Evolutionary conservation across 2,113 vertebrate species (phyloP).

Genomic region (Mus pahari): DNA sequence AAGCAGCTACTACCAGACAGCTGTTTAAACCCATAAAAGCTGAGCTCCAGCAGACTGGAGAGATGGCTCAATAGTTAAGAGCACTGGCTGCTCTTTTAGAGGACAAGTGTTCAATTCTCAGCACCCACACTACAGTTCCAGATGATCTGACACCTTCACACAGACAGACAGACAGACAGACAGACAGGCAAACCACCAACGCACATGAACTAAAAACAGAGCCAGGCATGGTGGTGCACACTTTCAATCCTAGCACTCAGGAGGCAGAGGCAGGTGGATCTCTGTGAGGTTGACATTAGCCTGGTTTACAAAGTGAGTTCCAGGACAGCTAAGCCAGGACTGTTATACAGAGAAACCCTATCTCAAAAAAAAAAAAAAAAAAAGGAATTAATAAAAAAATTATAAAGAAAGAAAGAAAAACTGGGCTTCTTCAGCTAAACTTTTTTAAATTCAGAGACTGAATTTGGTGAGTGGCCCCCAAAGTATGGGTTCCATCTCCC

Average conservation of each 20-base stretch:
- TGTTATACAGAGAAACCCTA: neutral
- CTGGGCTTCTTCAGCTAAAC: slow-evolving; percentile 66
- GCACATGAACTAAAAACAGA: neutral
- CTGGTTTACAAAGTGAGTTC: neutral
- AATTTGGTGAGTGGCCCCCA: slow-evolving; percentile 45
- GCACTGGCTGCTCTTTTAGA: neutral
- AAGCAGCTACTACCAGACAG: slow-evolving; percentile 61
- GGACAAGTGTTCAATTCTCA: neutral
- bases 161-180: neutral
- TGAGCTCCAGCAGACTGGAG: slow-evolving; percentile 32
- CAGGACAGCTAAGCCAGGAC: neutral
- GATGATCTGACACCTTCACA: neutral
- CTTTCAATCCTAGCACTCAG: neutral
- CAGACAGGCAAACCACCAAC: neutral
- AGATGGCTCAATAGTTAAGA: neutral
- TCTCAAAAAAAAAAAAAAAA: neutral
- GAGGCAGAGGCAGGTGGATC: neutral
- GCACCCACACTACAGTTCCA: neutral
- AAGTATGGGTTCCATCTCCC: slow-evolving; percentile 1
- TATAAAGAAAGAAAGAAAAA: neutral
- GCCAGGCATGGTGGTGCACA: neutral
- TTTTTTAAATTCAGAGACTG: slow-evolving; percentile 58
- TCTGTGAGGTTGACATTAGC: neutral
- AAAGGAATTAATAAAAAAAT: no score
- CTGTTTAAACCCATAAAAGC: slow-evolving; percentile 61